These are phyloP conservation scores for Nothocercus nigrocapillus DNA, from an alignment of 2,113 vertebrate genomes.

Conservation along the genomic window DNA sequence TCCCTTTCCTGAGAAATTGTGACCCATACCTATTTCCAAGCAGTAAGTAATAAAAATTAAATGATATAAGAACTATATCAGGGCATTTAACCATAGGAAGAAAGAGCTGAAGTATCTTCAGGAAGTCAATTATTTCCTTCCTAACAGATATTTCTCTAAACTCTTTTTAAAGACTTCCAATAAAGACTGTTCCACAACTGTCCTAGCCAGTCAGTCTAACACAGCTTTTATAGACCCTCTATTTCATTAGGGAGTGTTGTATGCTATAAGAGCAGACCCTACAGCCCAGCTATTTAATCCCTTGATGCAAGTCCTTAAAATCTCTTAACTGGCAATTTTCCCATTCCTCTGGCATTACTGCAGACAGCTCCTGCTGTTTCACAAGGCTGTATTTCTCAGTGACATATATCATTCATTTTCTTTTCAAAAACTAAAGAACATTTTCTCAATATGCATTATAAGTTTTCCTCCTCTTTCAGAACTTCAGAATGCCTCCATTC, in stretches of 20 bases:
- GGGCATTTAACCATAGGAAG: neutral
- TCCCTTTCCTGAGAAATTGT: rapidly evolving
- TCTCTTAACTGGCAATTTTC: neutral
- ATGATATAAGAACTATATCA: neutral
- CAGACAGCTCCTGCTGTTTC: neutral
- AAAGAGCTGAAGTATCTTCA: neutral
- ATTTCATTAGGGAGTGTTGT: neutral
- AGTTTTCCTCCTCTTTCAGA: neutral
- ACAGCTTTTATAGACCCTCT: rapidly evolving
- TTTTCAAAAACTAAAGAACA: neutral
- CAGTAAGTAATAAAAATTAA: neutral
- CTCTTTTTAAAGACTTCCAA: neutral
- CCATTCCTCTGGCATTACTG: neutral
- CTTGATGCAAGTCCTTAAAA: neutral
- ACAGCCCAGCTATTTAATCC: rapidly evolving
- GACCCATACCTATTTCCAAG: neutral
- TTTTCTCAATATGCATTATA: neutral
- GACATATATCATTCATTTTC: too few relatives aligned
- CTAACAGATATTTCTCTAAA: neutral
- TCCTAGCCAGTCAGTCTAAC: neutral
- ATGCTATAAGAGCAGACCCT: rapidly evolving
- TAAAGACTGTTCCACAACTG: neutral
- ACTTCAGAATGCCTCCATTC: neutral
- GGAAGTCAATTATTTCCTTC: neutral
- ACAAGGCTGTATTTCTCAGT: neutral